Conservation (phyloP, 1,140 invertebrate species). For the Euura saliciscinereae region DNA sequence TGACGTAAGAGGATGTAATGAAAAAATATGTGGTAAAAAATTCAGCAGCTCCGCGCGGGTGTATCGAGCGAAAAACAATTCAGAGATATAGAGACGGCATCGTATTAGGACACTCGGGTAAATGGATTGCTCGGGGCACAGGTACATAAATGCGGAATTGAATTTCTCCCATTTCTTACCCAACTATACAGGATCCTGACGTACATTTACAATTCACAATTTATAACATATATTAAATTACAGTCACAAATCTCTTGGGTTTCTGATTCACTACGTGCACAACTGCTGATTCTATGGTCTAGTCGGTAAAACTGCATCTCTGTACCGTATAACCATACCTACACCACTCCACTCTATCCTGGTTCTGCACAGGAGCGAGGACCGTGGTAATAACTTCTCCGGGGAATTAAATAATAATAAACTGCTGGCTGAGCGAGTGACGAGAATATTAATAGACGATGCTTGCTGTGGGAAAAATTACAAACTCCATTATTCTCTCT, state of each 20-base stretch:
- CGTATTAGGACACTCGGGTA: not conserved
- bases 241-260: not conserved
- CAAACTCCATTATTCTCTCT: no score
- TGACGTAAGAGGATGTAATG: not conserved
- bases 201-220: slow-evolving; percentile 1
- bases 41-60: not conserved
- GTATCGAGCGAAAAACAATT: not conserved
- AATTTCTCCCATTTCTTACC: not conserved
- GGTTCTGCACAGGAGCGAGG: not conserved
- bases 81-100: not conserved
- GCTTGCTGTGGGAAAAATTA: no score
- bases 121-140: not conserved
- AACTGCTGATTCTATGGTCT: not conserved
- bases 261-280: not conserved
- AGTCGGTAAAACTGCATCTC: slow-evolving; percentile 9
- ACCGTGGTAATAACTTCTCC: not conserved
- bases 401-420: not conserved
- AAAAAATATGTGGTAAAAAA: not conserved
- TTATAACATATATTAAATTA: slow-evolving; percentile 2
- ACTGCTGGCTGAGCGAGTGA: not conserved
- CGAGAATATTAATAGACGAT: not conserved
- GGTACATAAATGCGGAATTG: not conserved
- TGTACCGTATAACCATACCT: not conserved
- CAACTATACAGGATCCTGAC: not conserved
- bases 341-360: not conserved